Percentiles rank a stretch among this genome's conserved stretches.
phyloP scores from a whole-genome alignment of 2,113 vertebrate species.

The Percopsis transmontana region DNA sequence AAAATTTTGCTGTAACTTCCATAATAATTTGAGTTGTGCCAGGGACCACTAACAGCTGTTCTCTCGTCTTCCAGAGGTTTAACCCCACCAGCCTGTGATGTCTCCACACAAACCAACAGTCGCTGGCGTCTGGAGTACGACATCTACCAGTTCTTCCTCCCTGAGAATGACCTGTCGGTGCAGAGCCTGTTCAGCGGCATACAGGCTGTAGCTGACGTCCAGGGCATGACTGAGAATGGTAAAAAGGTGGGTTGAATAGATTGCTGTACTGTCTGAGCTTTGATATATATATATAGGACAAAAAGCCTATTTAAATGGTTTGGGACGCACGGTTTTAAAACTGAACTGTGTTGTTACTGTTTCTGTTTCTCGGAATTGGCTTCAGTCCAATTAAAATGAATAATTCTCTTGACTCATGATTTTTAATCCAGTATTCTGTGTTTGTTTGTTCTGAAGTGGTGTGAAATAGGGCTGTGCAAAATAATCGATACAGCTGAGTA shows the following conservation, averaged over 20 bases:
- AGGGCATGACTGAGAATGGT: slow-evolving; percentile 72
- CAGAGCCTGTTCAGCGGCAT: slow-evolving; percentile 77
- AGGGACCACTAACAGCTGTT: background rate
- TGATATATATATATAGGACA: background rate
- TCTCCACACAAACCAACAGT: slow-evolving; percentile 42
- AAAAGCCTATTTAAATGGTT: too few species aligned
- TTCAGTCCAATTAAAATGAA: too few species aligned
- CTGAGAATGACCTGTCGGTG: slow-evolving; percentile 84
- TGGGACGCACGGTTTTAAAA: too few species aligned
- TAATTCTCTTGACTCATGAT: too few species aligned
- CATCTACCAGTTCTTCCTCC: slow-evolving; percentile 91
- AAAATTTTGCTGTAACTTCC: background rate
- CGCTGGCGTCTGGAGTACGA: slow-evolving; percentile 88
- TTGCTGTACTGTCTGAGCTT: background rate
- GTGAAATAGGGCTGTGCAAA: too few species aligned
- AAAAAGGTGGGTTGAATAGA: slow-evolving; percentile 71
- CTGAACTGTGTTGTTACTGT: too few species aligned
- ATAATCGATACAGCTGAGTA: too few species aligned
- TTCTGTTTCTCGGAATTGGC: too few species aligned
- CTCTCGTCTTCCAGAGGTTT: slow-evolving; percentile 70
- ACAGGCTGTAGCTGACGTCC: slow-evolving; percentile 76
- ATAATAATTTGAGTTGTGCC: background rate
- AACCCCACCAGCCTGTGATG: slow-evolving; percentile 77
- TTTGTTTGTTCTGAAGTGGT: too few species aligned
- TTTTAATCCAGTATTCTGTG: too few species aligned